Evolutionary conservation across 2,888 invertebrate genomes (phyloP), one percentile per base, ranked within the genome.

Genomic region (Lymantria dispar): DNA sequence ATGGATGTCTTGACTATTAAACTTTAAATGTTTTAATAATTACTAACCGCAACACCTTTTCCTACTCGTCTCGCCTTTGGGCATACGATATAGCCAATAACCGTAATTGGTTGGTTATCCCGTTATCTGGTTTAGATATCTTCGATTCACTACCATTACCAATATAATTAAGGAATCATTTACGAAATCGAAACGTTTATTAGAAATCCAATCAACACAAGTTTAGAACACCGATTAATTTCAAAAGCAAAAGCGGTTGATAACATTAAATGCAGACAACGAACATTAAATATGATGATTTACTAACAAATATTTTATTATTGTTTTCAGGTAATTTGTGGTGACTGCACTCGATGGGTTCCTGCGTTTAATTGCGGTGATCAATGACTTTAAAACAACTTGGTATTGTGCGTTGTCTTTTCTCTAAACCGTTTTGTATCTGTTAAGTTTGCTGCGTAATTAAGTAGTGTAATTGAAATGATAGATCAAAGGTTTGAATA

Each of bases 281-380:
- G 10, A n/a, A 45, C 51, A 58, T 56, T 56, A 54, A 22, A 44
- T 42, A 12, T 42, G 40, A 44, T 46, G 42, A 52, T 74, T 70
- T 64, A 73, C 62, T 70, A 65, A 71, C 61, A 60, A 57, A 30
- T 49, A 46, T 66, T 70, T 67, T 72, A 63, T 22, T 67, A 65
- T 78, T 78, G 78, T 78, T 78, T n/a, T 57, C 78, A 78, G 78
- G 78, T 78, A 78, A 72, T 70, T 68, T 58, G 52, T 48, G 48
- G 54, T 8, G 48, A 45, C 68, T 71, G 73, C 48, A 45, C 48
- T 55, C 65, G 62, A 75, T 66, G 52, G 63, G 37, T 43, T 8
- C 15, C 48, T 43, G 47, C 38, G 42, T 10, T 65, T 65, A 64
- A 65, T 64, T 49, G 59, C 56, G 10, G 30, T 29, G 22, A 47